Conservation (phyloP, 2,113 vertebrate genomes). For the Aegithalos caudatus region DNA sequence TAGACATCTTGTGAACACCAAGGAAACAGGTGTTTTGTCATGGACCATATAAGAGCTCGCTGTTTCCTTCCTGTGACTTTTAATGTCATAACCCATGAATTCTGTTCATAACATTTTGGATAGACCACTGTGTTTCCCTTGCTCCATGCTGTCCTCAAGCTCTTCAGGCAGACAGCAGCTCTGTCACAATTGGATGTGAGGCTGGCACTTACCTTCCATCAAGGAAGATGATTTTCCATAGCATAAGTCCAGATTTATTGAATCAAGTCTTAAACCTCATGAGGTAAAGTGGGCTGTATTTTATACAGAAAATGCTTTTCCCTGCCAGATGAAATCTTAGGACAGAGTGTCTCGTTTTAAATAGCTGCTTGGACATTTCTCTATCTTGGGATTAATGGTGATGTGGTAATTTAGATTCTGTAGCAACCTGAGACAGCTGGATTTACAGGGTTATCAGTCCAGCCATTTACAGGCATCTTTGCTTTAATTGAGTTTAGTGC, state of each 20-base stretch:
- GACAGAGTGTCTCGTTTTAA: not conserved
- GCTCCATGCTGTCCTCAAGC: not conserved
- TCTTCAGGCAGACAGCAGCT: not conserved
- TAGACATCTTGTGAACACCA: not conserved
- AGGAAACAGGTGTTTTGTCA: not conserved
- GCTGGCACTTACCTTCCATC: not conserved
- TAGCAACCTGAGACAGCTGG: not conserved
- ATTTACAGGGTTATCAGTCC: slow-evolving; percentile 16
- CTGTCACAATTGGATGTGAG: not conserved
- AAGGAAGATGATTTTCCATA: not conserved
- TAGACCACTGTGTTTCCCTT: not conserved
- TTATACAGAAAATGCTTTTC: slow-evolving; percentile 9
- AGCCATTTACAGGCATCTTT: not conserved
- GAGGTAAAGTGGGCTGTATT: not conserved
- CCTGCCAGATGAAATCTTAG: not conserved
- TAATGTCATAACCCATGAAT: not conserved
- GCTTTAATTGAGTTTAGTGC: slow-evolving; percentile 7
- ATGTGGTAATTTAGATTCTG: slow-evolving; percentile 29
- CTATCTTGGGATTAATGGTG: slow-evolving; percentile 3
- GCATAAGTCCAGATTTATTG: not conserved
- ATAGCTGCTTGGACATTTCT: not conserved
- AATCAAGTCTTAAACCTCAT: not conserved
- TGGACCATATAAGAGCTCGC: not conserved
- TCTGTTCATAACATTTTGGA: not conserved
- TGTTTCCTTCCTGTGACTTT: not conserved